Percentiles rank a stretch among this genome's conserved stretches.
Conservation (phyloP, 2,888 invertebrate species). For the Meghimatium bilineatum region DNA sequence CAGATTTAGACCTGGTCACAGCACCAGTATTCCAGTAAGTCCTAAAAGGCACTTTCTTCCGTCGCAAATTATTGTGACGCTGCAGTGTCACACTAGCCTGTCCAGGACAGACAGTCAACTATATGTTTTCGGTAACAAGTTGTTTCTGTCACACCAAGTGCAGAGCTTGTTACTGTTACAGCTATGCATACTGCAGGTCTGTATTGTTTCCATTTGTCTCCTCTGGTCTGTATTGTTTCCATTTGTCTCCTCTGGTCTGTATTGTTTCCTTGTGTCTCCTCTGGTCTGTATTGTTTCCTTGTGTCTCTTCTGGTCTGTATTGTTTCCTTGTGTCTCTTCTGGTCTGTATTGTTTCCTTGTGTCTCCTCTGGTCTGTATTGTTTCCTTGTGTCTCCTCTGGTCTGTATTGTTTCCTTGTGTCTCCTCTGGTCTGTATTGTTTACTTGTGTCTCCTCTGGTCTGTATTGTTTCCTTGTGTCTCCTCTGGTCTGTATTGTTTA, state of each 20-base stretch:
- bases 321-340: background rate
- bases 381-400: background rate
- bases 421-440: background rate
- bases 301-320: background rate
- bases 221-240: too few relatives aligned
- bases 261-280: background rate
- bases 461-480: background rate
- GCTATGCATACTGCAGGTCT: too few relatives aligned
- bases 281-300: background rate
- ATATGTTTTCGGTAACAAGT: too few relatives aligned
- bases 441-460: background rate
- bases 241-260: background rate
- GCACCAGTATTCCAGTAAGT: too few relatives aligned
- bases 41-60: too few relatives aligned
- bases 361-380: background rate
- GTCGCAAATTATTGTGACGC: too few relatives aligned
- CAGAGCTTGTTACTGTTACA: too few relatives aligned
- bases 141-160: too few relatives aligned
- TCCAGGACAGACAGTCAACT: too few relatives aligned
- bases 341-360: background rate
- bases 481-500: background rate
- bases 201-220: background rate
- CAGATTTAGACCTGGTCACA: too few relatives aligned
- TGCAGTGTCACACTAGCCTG: too few relatives aligned
- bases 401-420: background rate